Base-by-base conservation (phyloP, 2,113 vertebrate species). In the Ameiurus melas region DNA sequence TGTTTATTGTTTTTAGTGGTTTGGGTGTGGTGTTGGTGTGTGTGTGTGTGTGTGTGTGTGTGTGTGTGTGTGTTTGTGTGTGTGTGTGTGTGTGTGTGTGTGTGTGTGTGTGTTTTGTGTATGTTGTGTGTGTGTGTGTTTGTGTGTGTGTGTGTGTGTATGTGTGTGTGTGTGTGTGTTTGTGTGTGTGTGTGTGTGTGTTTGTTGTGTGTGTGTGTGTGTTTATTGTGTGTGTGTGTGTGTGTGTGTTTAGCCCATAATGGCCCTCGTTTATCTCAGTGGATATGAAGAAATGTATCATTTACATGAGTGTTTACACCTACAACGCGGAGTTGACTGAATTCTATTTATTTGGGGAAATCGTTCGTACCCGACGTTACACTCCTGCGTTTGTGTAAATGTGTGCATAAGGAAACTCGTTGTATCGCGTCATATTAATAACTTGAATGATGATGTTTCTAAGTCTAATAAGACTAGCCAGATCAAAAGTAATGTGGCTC, bases 41-140 rank as follows among this genome's bases (percentile, higher is more conserved):
- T 73, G 36, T 39, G 70, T 73, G 70, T 51, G 70, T 73, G 70
- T 73, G 70, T 39, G 70, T 73, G 70, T 75, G 70, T n/a, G n/a
- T 73, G 33, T 39, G 70, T 71, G 68, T 71, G 68, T 71, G 70
- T 39, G 33, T 36, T 16, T 71, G 30, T 39, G 19, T 70, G 66
- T 17, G n/a, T 33, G 58, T 60, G 58, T 22, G 58, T 60, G 58
- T 7, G 58, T 20, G 58, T 62, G 58, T 62, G 58, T 62, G 58
- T 62, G 58, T 62, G 58, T 9, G 33, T 10, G 33, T 5, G 5
- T 5, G 13, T 77, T n/a, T n/a, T n/a, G 17, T 75, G 71, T 39
- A n/a, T n/a, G n/a, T n/a, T n/a, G 73, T 6, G 73, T 77, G 73
- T 73, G 70, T 77, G 39, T 77, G 70, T 73, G 17, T 39, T 7